A percentile compares a stretch with the other conserved stretches of the same genome.
Evolutionary conservation across 2,113 vertebrate species (phyloP).

Genomic region (Hemiprocne comata): DNA sequence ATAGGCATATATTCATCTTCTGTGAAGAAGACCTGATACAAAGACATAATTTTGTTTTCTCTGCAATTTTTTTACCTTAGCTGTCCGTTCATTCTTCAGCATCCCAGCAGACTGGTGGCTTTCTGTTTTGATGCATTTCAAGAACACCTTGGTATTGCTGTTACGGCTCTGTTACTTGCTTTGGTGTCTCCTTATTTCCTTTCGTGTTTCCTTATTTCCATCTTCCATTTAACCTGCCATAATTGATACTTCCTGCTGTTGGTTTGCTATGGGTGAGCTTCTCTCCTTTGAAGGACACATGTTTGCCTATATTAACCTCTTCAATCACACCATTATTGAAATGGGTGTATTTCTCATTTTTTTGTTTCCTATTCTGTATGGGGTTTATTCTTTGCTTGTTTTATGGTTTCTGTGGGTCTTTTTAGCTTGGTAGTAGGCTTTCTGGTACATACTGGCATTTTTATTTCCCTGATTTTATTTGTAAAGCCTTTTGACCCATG

Average conservation of each 20-base stretch:
- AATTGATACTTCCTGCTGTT: neutral
- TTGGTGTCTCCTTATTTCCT: neutral
- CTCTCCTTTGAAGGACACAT: neutral
- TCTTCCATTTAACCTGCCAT: slow-evolving; percentile 24
- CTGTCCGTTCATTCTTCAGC: neutral
- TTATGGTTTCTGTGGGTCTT: neutral
- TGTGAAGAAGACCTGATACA: neutral
- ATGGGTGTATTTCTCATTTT: neutral
- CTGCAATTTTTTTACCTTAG: neutral
- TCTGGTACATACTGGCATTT: neutral
- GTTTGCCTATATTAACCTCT: neutral
- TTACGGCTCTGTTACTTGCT: neutral
- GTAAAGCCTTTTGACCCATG: neutral
- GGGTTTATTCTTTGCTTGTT: neutral
- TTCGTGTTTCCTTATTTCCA: neutral
- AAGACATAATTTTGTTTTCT: neutral
- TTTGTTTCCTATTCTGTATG: neutral
- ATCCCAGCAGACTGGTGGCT: neutral
- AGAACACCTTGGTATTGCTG: neutral
- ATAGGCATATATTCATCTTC: neutral
- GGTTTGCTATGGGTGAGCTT: neutral
- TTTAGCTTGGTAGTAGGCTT: neutral
- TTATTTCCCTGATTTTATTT: neutral
- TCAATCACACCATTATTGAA: neutral
- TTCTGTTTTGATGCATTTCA: neutral